Conservation (phyloP, 2,113 vertebrate species). For the Gulo gulo region DNA sequence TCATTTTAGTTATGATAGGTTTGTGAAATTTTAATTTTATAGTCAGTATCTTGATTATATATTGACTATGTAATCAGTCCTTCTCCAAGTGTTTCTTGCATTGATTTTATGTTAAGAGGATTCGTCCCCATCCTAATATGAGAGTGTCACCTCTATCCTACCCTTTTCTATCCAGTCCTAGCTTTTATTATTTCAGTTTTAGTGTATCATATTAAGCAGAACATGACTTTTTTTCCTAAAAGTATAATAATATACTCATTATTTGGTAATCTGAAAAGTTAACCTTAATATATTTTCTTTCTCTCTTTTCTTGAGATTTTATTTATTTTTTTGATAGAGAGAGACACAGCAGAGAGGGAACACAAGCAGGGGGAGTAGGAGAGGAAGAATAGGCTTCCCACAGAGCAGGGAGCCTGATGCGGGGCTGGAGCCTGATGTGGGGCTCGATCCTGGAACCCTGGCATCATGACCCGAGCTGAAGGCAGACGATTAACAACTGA, state of each 20-base stretch:
- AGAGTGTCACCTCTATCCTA: background rate
- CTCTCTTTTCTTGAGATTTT: no score
- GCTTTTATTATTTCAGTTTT: constrained; percentile 32
- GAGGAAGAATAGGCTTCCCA: no score
- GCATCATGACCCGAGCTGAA: no score
- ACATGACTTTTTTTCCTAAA: constrained; percentile 2
- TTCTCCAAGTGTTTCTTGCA: background rate
- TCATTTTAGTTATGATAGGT: background rate
- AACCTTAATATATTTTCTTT: background rate
- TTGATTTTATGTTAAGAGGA: background rate
- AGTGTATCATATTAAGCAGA: background rate
- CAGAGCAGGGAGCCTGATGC: no score
- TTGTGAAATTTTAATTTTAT: background rate
- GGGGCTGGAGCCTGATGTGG: no score
- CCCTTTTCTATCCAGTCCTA: background rate
- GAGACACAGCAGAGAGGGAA: no score
- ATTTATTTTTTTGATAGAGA: no score
- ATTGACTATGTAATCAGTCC: background rate
- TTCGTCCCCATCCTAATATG: background rate
- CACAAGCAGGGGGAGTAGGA: no score
- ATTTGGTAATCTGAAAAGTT: constrained; percentile 27
- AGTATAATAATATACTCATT: background rate
- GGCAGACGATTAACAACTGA: no score
- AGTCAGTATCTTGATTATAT: background rate
- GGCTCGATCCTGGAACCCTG: no score